Percentiles rank a stretch among this genome's conserved stretches.
These are phyloP conservation scores for Hypanus sabinus DNA, from an alignment of 2,113 vertebrate species.

Conservation along the genomic window DNA sequence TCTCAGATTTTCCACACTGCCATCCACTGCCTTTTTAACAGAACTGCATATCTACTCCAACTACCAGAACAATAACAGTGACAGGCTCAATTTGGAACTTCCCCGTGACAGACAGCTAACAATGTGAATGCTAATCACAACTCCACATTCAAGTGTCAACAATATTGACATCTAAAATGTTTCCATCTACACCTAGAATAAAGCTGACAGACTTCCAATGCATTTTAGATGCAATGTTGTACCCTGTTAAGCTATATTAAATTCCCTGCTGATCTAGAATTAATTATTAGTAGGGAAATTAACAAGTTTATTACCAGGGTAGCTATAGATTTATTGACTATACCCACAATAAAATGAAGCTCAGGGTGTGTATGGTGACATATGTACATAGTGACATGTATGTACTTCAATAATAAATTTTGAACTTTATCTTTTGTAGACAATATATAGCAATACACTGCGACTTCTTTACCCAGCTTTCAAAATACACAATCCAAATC, in stretches of 20 bases:
- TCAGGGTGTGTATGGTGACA: too few species aligned
- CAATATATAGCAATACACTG: neutral
- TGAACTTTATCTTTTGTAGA: neutral
- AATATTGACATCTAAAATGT: neutral
- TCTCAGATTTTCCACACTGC: slow-evolving; percentile 25
- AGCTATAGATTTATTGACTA: neutral
- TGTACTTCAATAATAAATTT: too few species aligned
- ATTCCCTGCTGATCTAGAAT: neutral
- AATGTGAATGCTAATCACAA: neutral
- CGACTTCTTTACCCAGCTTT: neutral
- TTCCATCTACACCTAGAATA: neutral
- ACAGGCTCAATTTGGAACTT: neutral
- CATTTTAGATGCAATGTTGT: neutral
- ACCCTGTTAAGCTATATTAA: neutral
- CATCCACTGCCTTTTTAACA: neutral
- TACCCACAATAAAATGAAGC: too few species aligned
- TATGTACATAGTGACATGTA: too few species aligned
- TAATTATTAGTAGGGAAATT: neutral
- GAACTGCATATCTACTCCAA: neutral
- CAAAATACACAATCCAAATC: neutral
- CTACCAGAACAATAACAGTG: neutral
- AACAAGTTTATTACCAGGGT: neutral
- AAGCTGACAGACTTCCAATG: neutral
- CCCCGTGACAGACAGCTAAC: neutral
- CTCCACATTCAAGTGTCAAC: neutral